Percentiles rank a stretch among this genome's conserved stretches.
phyloP scores from a whole-genome alignment of 2,888 invertebrate species.

The Diaprepes abbreviatus region DNA sequence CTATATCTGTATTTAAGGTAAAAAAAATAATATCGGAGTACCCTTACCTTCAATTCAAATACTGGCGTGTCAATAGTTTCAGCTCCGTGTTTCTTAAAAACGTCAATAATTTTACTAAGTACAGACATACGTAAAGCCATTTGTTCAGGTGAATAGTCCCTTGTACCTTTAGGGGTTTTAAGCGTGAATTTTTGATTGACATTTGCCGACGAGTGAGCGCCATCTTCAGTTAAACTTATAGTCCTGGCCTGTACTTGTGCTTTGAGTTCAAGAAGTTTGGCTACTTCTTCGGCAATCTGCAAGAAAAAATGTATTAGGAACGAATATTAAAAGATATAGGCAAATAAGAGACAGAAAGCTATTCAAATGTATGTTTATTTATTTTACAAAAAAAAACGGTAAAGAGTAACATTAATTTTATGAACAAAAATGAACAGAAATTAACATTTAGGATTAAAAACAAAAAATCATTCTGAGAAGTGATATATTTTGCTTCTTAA shows the following conservation, averaged over 20 bases:
- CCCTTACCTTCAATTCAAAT: slow-evolving; percentile 92
- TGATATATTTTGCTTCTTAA: too few relatives aligned
- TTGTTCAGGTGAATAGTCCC: slow-evolving; percentile 95
- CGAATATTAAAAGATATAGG: too few relatives aligned
- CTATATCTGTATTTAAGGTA: too few relatives aligned
- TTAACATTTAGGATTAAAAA: too few relatives aligned
- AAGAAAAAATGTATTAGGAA: too few relatives aligned
- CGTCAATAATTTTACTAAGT: slow-evolving; percentile 85
- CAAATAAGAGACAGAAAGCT: too few relatives aligned
- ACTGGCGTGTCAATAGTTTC: slow-evolving; percentile 99
- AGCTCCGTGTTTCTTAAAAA: slow-evolving; percentile 97
- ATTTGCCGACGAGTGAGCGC: slow-evolving; percentile 63
- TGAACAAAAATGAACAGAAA: too few relatives aligned
- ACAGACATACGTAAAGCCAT: slow-evolving; percentile 93
- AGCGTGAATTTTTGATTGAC: slow-evolving; percentile 82
- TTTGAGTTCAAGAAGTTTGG: slow-evolving; percentile 85
- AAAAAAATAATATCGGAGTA: too few relatives aligned
- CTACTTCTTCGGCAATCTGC: slow-evolving; percentile 89
- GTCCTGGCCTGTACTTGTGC: slow-evolving; percentile 67
- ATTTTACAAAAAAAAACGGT: too few relatives aligned
- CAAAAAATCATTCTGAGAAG: too few relatives aligned
- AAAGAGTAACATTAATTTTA: too few relatives aligned
- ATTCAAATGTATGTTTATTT: too few relatives aligned
- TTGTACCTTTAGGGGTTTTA: slow-evolving; percentile 94
- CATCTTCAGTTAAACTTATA: slow-evolving; percentile 71